Base-by-base conservation (phyloP, 2,888 invertebrate species). In the Trisateles emortualis region DNA sequence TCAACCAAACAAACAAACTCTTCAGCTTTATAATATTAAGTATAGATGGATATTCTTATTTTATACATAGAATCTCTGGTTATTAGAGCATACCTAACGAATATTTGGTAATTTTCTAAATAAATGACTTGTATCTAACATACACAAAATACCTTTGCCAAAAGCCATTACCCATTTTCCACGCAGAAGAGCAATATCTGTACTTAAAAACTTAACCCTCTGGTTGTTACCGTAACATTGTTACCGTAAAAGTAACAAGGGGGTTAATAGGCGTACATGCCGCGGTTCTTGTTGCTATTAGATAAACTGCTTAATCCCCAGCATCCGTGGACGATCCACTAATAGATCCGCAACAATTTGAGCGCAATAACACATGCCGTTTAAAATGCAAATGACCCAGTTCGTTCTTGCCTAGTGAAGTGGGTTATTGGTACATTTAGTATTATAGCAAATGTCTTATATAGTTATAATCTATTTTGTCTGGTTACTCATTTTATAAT, bases 301-400 rank as follows among this genome's bases (percentile, higher is more conserved):
- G 43, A 54, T 62, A 58, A 72, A 72, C 69, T 56, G 57, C 66
- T 72, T 71, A 72, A 71, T 71, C 61, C 57, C 32, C 38, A 44
- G 39, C 72, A 64, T 72, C 64, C 72, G 72, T 54, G 53, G 48
- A 54, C 50, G 26, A 39, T 52, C 19, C 48, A 42, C 64, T 72
- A 72, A 71, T 62, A 71, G 68, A 59, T 54, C 59, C 62, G 57
- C 57, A 68, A 68, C 64, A 61, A 78, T 68, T 75, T 66, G 57
- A 59, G 48, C 50, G 50, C 56, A 68, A 63, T 70, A 78, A 73
- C 72, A 72, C 65, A 69, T 68, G 70, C 63, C 66, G 66, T 74
- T 78, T 79, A 70, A 78, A 76, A 81, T 82, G 82, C 72, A 75
- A 82, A 81, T 78, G 58, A 49, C 45, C 61, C 52, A 65, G 68